phyloP scores from a whole-genome alignment of 2,113 vertebrate genomes.

The Sarotherodon lohbergeri region DNA sequence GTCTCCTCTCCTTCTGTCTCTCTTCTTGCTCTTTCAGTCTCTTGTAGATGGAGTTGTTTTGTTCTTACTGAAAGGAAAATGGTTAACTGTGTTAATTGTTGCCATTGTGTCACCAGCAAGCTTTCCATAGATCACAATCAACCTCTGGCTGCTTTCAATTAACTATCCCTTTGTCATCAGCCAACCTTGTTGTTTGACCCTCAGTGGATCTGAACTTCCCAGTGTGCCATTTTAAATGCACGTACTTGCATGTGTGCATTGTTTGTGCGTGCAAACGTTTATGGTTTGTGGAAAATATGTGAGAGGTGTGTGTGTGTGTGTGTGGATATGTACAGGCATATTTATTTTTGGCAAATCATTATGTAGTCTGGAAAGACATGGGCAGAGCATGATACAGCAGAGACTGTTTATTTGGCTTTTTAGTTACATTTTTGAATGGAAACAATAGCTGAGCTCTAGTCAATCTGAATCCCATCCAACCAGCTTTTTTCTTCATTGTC shows the following conservation, averaged over 20 bases:
- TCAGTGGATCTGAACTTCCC: neutral
- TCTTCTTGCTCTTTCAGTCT: neutral
- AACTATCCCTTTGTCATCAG: neutral
- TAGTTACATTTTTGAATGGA: neutral
- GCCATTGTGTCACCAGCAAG: neutral
- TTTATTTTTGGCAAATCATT: neutral
- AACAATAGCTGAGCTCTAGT: neutral
- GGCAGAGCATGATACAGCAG: neutral
- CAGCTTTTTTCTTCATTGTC: neutral
- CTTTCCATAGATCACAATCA: slow-evolving; percentile 17
- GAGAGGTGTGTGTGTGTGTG: neutral
- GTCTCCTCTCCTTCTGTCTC: neutral
- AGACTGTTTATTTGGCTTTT: neutral
- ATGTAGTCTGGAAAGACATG: neutral
- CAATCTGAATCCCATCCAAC: neutral
- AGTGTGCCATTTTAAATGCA: neutral
- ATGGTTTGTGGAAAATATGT: neutral
- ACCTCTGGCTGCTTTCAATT: slow-evolving; percentile 30
- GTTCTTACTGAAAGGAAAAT: neutral
- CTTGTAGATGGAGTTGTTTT: slow-evolving; percentile 1
- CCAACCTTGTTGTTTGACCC: neutral
- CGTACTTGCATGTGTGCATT: neutral
- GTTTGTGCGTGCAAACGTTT: neutral
- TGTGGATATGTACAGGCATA: neutral
- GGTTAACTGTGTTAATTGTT: slow-evolving; percentile 16